These are phyloP conservation scores for Melanotaenia trifasciata DNA, from an alignment of 2,797 vertebrate genomes.

Conservation along the genomic window DNA sequence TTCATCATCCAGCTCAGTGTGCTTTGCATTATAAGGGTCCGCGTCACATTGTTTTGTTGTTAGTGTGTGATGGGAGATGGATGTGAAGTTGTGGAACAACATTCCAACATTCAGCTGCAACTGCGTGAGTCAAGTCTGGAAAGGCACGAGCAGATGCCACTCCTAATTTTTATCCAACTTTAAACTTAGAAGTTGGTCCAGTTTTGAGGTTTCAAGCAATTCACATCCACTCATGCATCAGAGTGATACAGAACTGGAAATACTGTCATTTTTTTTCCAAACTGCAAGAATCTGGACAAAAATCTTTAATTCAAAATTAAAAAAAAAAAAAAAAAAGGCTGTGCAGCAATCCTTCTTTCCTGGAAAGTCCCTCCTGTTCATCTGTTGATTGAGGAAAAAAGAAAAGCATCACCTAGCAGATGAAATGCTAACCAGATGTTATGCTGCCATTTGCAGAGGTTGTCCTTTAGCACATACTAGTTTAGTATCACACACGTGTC, in stretches of 20 bases:
- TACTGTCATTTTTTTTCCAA: constrained; percentile 5
- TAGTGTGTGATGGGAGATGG: constrained; percentile 52
- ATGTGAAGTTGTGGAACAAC: constrained; percentile 58
- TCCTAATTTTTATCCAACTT: constrained; percentile 36
- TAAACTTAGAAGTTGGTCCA: constrained; percentile 43
- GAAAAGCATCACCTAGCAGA: constrained; percentile 59
- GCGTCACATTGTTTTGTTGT: constrained; percentile 35
- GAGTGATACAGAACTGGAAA: constrained; percentile 18
- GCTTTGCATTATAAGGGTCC: constrained; percentile 50
- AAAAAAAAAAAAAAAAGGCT: constrained; percentile 27
- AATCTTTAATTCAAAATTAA: constrained; percentile 35
- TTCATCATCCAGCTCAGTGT: constrained; percentile 36
- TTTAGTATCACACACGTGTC: constrained; percentile 45
- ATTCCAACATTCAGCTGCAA: constrained; percentile 51
- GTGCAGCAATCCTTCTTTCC: constrained; percentile 59
- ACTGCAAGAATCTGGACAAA: constrained; percentile 35
- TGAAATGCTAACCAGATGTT: constrained; percentile 82
- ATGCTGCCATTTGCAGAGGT: constrained; percentile 55
- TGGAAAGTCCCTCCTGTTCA: constrained; percentile 57
- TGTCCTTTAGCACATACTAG: constrained; percentile 64
- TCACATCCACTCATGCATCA: constrained; percentile 18
- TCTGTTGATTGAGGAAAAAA: constrained; percentile 44
- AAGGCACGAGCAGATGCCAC: constrained; percentile 45
- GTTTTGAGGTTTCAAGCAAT: constrained; percentile 38
- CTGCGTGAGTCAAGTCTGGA: constrained; percentile 41